Base-by-base conservation (phyloP, 2,113 vertebrate genomes). In the Cynoglossus semilaevis region DNA sequence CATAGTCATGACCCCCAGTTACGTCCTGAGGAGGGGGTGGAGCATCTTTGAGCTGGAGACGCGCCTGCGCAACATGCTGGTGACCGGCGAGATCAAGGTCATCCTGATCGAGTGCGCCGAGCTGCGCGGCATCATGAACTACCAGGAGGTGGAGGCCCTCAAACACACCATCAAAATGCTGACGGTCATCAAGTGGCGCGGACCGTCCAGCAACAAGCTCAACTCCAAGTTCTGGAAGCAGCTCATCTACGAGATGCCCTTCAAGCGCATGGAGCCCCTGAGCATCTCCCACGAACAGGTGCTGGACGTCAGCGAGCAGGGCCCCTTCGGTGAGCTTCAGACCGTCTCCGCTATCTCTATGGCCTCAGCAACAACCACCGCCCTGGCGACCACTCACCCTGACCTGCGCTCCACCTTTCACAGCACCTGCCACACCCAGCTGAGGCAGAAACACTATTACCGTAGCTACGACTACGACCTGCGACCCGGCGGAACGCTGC, bases 1-100 rank as follows among this genome's bases (percentile, higher is more conserved):
- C 81, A 97, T 98, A 48, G 94, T 98, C 76, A 94, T 99, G 95
- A 99, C 96, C 51, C 96, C 96, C 70, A 97, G 92, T 88, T 98
- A 97, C 0, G 96, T 98, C 51, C 93, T 98, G 70, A 91, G 95
- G 84, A 93, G 96, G 72, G 95, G 96, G 63, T 99, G 96, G 96
- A 98, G 95, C 86, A 96, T 99, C 89, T 99, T 99, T 86, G 94
- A 98, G 88, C 90, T 99, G 90, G 96, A 99, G 92, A 96, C 95
- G 0, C 92, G 95, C 63, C 94, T 99, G 81, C 93, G 96, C 82
- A 96, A 93, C 87, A 98, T 98, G 96, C 87, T 99, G 81, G 92
- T 93, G 77, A 96, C 93, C 0, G 96, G 96, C 9, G 95, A 98
- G 90, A 98, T 98, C 82, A 97, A 97, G 87, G 96, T 99, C 67